Percentiles rank a stretch among this genome's conserved stretches.
Evolutionary conservation across 2,113 vertebrate genomes (phyloP).

Genomic region (Leptocoma aspasia): DNA sequence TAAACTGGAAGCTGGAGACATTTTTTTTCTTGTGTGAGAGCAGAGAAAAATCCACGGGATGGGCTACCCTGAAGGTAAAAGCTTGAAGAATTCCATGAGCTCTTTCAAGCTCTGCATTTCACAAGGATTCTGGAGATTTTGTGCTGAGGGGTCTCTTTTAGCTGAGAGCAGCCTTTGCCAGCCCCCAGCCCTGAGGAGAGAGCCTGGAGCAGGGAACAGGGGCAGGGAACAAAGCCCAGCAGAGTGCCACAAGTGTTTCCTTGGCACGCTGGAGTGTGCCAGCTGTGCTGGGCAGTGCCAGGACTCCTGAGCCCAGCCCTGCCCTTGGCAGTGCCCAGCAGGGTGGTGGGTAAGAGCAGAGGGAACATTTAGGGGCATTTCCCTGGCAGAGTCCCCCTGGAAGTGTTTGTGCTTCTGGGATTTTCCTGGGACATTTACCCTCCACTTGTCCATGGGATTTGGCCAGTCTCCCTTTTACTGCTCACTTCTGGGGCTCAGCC

Average conservation of each 20-base stretch:
- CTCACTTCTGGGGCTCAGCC: not conserved
- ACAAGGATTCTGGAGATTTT: not conserved
- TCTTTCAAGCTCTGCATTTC: not conserved
- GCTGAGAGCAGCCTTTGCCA: not conserved
- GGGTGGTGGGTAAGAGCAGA: not conserved
- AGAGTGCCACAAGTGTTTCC: not conserved
- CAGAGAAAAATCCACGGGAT: not conserved
- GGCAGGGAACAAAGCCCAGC: not conserved
- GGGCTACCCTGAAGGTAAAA: not conserved
- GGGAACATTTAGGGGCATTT: not conserved
- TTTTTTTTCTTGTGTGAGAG: not conserved
- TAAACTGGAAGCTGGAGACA: not conserved
- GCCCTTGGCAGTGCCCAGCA: not conserved
- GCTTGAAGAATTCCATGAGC: not conserved
- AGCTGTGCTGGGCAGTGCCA: not conserved
- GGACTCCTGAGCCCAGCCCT: not conserved
- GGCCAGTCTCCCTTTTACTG: not conserved
- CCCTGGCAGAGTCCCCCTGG: not conserved
- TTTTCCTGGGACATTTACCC: not conserved
- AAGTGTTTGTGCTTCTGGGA: not conserved
- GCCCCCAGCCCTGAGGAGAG: not conserved
- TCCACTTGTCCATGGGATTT: not conserved
- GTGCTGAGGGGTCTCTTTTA: not conserved
- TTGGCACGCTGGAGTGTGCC: not conserved
- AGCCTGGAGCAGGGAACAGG: not conserved